phyloP scores from a whole-genome alignment of 2,797 vertebrate genomes.

The Mormyrus hasselquistii region DNA sequence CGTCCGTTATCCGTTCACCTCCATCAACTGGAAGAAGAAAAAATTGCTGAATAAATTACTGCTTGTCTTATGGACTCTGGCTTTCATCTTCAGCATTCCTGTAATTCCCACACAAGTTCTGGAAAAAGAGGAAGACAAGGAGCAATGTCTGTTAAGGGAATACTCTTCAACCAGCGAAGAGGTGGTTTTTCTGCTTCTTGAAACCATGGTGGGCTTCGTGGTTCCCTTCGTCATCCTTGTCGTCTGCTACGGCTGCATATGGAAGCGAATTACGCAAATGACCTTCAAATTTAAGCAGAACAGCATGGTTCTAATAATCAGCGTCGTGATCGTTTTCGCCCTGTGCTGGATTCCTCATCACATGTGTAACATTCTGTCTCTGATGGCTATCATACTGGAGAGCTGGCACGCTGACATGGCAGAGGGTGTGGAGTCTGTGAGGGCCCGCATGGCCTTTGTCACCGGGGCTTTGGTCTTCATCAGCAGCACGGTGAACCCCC shows the following conservation, averaged over 20 bases:
- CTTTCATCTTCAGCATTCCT: constrained; percentile 67
- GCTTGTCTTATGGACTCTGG: constrained; percentile 60
- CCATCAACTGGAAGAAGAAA: constrained; percentile 63
- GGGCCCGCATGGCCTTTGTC: constrained; percentile 47
- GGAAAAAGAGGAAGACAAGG: neutral
- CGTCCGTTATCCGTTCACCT: constrained; percentile 67
- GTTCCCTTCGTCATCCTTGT: constrained; percentile 70
- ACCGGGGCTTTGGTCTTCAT: constrained; percentile 74
- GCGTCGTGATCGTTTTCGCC: constrained; percentile 66
- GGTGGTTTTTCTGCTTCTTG: constrained; percentile 60
- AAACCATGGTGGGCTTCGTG: constrained; percentile 73
- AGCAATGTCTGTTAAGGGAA: constrained; percentile 54
- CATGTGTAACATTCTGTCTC: constrained; percentile 63
- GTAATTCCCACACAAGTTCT: constrained; percentile 65
- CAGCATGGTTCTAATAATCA: constrained; percentile 67
- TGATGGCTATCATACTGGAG: constrained; percentile 44
- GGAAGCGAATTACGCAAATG: constrained; percentile 70
- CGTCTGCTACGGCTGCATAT: constrained; percentile 69
- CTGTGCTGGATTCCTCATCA: constrained; percentile 81
- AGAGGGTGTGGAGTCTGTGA: constrained; percentile 38
- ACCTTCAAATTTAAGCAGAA: constrained; percentile 66
- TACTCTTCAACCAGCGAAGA: constrained; percentile 59
- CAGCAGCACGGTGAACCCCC: constrained; percentile 75
- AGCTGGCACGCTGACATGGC: constrained; percentile 24
- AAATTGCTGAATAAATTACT: constrained; percentile 53